A percentile compares a stretch with the other conserved stretches of the same genome.
phyloP scores from a whole-genome alignment of 2,113 vertebrate genomes.

The Mesocricetus auratus region DNA sequence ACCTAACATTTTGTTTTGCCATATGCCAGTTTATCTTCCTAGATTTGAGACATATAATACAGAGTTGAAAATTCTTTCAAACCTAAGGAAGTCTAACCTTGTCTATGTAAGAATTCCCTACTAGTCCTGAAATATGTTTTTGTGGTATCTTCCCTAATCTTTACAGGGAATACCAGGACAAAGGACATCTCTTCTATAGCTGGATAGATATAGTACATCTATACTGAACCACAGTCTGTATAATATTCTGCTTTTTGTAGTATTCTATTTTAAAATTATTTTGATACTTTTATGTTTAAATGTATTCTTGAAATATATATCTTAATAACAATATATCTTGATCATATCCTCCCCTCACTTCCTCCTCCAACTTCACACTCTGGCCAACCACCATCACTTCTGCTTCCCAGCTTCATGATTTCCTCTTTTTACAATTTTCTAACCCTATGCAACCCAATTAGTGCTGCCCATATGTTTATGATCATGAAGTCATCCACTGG shows the following conservation, averaged over 20 bases:
- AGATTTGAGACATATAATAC: slow-evolving; percentile 6
- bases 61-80: slow-evolving; percentile 45
- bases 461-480: not conserved
- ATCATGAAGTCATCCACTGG: not conserved
- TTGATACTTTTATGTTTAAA: not conserved
- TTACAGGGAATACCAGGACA: slow-evolving; percentile 12
- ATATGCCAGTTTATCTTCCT: slow-evolving; percentile 43
- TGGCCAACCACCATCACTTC: not conserved
- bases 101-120: slow-evolving; percentile 22
- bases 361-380: not conserved
- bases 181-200: not conserved
- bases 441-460: not conserved
- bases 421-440: not conserved
- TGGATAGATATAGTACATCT: not conserved
- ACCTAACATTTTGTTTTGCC: slow-evolving; percentile 44
- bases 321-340: not conserved
- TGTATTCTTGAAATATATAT: not conserved
- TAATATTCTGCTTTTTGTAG: not conserved
- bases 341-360: not conserved
- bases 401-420: not conserved
- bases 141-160: slow-evolving; percentile 27
- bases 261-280: not conserved
- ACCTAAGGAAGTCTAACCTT: not conserved
- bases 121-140: not conserved
- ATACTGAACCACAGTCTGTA: not conserved